These are phyloP conservation scores for Trachymyrmex septentrionalis DNA, from an alignment of 1,140 invertebrate species.

Conservation along the genomic window DNA sequence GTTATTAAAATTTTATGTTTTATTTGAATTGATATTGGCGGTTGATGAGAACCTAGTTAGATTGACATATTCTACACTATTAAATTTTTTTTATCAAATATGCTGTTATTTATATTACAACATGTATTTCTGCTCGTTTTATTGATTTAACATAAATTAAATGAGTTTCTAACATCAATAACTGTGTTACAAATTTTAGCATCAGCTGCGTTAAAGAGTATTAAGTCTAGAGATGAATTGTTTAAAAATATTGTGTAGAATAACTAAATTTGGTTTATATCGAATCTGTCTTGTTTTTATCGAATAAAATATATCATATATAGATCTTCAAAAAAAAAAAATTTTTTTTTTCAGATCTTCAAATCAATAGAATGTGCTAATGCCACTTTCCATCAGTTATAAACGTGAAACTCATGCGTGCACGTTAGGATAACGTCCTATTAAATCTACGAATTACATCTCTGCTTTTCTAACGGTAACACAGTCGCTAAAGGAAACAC, in stretches of 20 bases:
- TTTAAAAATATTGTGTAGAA: neutral
- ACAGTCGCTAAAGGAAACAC: neutral
- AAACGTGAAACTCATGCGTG: neutral
- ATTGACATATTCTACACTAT: too few species aligned
- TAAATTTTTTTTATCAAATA: too few species aligned
- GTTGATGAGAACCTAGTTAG: too few species aligned
- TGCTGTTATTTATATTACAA: too few species aligned
- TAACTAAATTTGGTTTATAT: neutral
- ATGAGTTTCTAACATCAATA: too few species aligned
- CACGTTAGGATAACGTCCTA: neutral
- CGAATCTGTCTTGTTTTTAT: neutral
- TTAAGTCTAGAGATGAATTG: neutral
- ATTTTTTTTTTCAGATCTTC: neutral
- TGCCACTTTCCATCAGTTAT: neutral
- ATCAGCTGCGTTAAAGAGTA: neutral
- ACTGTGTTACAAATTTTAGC: too few species aligned
- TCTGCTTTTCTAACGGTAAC: constrained; percentile 48
- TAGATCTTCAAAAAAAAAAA: neutral
- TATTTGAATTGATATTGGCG: too few species aligned
- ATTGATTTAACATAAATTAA: too few species aligned
- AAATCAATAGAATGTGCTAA: neutral
- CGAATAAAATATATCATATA: neutral
- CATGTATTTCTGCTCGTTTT: too few species aligned
- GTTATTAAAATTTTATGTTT: too few species aligned
- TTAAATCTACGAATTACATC: constrained; percentile 35